These are phyloP conservation scores for Gouania willdenowi DNA, from an alignment of 2,797 vertebrate genomes.

Conservation along the genomic window DNA sequence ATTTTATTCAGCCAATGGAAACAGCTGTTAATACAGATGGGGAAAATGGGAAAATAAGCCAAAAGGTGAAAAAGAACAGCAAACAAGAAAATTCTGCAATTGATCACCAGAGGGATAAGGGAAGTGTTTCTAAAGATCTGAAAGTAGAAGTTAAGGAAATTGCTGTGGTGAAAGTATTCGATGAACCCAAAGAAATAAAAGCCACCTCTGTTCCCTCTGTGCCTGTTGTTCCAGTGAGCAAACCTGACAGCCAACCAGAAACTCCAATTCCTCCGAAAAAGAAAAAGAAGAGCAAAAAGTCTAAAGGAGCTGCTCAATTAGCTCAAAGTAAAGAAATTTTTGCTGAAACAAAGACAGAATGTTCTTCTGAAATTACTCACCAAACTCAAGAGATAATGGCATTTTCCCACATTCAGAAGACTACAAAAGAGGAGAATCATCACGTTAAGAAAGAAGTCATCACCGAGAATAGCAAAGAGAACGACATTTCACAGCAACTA, in stretches of 20 bases:
- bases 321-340: conserved; percentile 50
- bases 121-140: conserved; percentile 27
- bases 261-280: conserved; percentile 50
- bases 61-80: conserved; percentile 66
- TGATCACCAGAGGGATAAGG: conserved; percentile 36
- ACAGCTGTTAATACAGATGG: conserved; percentile 28
- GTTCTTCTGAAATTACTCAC: conserved; percentile 32
- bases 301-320: conserved; percentile 50
- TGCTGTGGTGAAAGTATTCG: conserved; percentile 37
- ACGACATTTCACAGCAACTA: conserved; percentile 51
- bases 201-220: conserved; percentile 7
- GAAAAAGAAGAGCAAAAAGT: conserved; percentile 77
- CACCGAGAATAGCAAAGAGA: conserved; percentile 47
- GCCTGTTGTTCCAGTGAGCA: conserved; percentile 9
- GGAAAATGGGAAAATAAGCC: conserved; percentile 51
- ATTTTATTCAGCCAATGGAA: conserved; percentile 15
- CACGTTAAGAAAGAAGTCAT: conserved; percentile 52
- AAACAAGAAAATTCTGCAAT: conserved; percentile 57
- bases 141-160: conserved; percentile 34
- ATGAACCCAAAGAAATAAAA: conserved; percentile 35
- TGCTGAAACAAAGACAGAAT: conserved; percentile 46
- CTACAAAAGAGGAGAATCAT: conserved; percentile 38
- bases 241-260: conserved; percentile 44
- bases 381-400: conserved; percentile 47
- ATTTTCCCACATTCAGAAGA: conserved; percentile 45